Base-by-base conservation (phyloP, 2,888 invertebrate species). In the Lithophane semibrunnea region DNA sequence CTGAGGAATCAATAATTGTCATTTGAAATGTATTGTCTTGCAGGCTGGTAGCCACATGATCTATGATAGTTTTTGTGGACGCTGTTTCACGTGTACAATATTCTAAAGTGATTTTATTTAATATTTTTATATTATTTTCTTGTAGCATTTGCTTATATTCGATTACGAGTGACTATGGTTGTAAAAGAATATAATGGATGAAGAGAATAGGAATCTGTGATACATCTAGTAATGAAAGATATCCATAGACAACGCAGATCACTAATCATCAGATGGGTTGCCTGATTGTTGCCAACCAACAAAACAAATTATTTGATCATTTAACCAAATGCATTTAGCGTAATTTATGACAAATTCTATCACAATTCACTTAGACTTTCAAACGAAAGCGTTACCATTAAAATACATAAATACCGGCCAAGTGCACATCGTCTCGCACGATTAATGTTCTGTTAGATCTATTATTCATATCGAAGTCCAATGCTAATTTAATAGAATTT, bases 381-480 rank as follows among this genome's bases (percentile, higher is more conserved):
- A 71, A 80, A 85, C 18, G 10, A 75, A 65, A 68, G 42, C 54
- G 65, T 49, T 75, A 56, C 52, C 49, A 72, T 82, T 81, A 18
- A 44, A 56, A 68, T 68, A 68, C 29, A 68, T 71, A 67, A 64
- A 82, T 85, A 64, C 71, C 56, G 54, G 37, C 63, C 67, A 56
- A 85, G 42, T 64, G 67, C 70, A 75, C 21, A 13, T 49, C n/a
- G 70, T 44, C 77, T 54, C 24, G 82, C 76, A 85, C 85, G 82
- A 72, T 75, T 68, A 52, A 75, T 75, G 67, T 52, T 58, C 37
- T 42, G 24, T 52, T n/a, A 16, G 8, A 82, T 82, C 67, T 65
- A 85, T 82, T 52, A 81, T 82, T 85, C 76, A 82, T 77, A 77
- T 37, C 52, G 13, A 47, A 44, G 16, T 65, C 21, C 47, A 64